Conservation (phyloP, 2,888 invertebrate species). For the Mayetiola destructor region DNA sequence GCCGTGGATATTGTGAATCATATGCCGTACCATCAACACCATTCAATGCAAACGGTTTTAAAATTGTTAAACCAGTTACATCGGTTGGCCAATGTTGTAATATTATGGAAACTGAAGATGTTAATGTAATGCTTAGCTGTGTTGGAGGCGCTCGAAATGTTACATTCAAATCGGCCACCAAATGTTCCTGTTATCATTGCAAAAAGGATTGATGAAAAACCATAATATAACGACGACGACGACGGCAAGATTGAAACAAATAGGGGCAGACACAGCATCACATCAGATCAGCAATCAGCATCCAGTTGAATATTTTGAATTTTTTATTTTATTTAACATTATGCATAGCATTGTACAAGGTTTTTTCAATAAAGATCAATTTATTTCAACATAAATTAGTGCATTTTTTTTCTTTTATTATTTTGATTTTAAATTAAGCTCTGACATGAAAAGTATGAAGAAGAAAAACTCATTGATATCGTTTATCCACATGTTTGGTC, state of each 20-base stretch:
- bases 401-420: not conserved
- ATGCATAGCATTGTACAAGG: no score
- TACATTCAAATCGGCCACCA: slow-evolving; percentile 67
- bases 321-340: slow-evolving; percentile 3
- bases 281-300: not conserved
- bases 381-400: not conserved
- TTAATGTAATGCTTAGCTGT: slow-evolving; percentile 62
- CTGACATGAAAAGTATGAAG: not conserved
- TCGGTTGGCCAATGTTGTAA: slow-evolving; percentile 80
- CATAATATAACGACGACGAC: not conserved
- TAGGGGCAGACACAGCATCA: not conserved
- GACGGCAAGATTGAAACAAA: not conserved
- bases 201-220: slow-evolving; percentile 48
- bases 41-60: slow-evolving; percentile 17
- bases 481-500: not conserved
- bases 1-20: slow-evolving; percentile 75
- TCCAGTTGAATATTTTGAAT: not conserved
- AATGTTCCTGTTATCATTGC: slow-evolving; percentile 74
- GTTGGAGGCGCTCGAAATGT: slow-evolving; percentile 62
- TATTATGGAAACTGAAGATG: slow-evolving; percentile 77
- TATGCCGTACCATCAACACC: slow-evolving; percentile 65
- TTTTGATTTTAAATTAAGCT: not conserved
- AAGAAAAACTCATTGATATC: not conserved
- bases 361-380: not conserved
- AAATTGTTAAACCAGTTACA: slow-evolving; percentile 48